Conservation (phyloP, 2,888 invertebrate species). For the Patella ulyssiponensis region DNA sequence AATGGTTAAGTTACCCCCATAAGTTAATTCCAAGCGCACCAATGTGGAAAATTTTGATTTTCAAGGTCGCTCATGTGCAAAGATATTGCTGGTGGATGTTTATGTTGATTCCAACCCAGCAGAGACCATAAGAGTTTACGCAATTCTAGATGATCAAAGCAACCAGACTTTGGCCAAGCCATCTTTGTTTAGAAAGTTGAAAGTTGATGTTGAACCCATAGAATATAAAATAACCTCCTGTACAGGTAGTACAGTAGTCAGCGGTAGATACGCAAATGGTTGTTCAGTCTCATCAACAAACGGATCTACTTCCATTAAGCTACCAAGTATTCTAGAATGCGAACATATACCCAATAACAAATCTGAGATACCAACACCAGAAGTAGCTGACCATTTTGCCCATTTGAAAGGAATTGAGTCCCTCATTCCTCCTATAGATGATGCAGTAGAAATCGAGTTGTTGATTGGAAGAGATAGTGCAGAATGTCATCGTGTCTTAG, state of each 20-base stretch:
- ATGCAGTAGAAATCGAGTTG: constrained; percentile 3
- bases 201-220: background rate
- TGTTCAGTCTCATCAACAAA: constrained; percentile 27
- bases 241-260: constrained; percentile 23
- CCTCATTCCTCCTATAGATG: background rate
- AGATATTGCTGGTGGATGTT: no score
- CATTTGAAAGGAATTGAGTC: constrained; percentile 21
- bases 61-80: no score
- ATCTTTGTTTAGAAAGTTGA: constrained; percentile 29
- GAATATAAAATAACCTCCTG: constrained; percentile 32
- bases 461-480: constrained; percentile 7
- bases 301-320: constrained; percentile 8
- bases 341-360: constrained; percentile 27
- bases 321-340: constrained; percentile 37
- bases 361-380: constrained; percentile 36
- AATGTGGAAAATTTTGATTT: no score
- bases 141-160: constrained; percentile 36
- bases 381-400: constrained; percentile 25
- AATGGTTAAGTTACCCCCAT: no score
- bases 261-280: constrained; percentile 25
- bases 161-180: constrained; percentile 28
- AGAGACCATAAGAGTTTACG: no score
- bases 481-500: constrained; percentile 10
- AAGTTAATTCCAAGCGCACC: no score
- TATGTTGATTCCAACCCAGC: no score